Percentiles rank a stretch among this genome's conserved stretches.
These are phyloP conservation scores for Melanotus villosus DNA, from an alignment of 2,888 invertebrate species.

Conservation along the genomic window DNA sequence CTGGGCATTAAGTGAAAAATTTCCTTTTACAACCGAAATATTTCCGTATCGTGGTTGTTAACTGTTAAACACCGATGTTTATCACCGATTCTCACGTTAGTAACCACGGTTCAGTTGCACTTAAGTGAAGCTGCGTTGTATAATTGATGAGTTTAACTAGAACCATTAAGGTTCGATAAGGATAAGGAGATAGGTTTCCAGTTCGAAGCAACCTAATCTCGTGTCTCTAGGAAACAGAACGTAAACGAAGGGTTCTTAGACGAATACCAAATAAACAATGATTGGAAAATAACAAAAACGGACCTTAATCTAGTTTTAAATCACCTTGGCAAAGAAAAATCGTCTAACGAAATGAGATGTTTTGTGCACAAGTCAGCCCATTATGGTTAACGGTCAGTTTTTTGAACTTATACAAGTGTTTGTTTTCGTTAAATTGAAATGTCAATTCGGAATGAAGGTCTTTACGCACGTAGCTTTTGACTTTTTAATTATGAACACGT, in stretches of 20 bases:
- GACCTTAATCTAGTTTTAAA: slow-evolving; percentile 30
- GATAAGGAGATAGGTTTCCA: background rate
- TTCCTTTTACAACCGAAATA: background rate
- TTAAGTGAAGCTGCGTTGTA: slow-evolving; percentile 2
- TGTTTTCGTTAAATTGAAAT: slow-evolving; percentile 48
- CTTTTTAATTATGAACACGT: slow-evolving; percentile 41
- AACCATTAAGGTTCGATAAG: slow-evolving; percentile 1
- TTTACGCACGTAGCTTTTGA: slow-evolving; percentile 23
- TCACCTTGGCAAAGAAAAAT: slow-evolving; percentile 34
- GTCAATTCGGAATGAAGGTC: slow-evolving; percentile 43
- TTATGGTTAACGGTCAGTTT: slow-evolving; percentile 41
- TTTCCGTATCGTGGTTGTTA: background rate
- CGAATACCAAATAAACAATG: slow-evolving; percentile 18
- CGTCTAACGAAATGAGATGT: slow-evolving; percentile 33
- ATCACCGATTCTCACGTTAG: background rate
- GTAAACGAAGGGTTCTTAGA: slow-evolving; percentile 6
- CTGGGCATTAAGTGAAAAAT: background rate
- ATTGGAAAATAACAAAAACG: slow-evolving; percentile 27
- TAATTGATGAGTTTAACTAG: slow-evolving; percentile 1
- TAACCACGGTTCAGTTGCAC: slow-evolving; percentile 4
- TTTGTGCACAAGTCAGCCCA: slow-evolving; percentile 31
- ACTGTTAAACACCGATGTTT: background rate
- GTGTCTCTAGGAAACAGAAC: background rate
- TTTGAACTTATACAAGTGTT: slow-evolving; percentile 38
- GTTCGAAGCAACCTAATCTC: background rate